Conservation (phyloP, 2,888 invertebrate species). For the Cheilosia pagana region DNA sequence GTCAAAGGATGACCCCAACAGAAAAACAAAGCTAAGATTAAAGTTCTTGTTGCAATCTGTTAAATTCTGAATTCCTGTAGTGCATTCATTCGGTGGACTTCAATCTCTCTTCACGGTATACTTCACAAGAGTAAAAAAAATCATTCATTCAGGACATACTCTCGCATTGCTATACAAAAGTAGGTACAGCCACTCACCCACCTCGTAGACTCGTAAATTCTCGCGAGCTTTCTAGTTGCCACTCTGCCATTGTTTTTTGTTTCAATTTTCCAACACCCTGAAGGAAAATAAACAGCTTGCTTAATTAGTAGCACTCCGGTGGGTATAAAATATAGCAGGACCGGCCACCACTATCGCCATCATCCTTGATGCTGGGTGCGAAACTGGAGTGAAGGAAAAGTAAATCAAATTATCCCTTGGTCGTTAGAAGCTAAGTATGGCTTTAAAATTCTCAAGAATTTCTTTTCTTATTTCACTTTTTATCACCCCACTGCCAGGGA, state of each 20-base stretch:
- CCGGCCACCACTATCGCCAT: not conserved
- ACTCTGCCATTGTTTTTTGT: conserved; percentile 47
- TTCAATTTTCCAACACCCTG: conserved; percentile 64
- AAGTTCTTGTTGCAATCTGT: not conserved
- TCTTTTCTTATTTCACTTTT: conserved; percentile 13
- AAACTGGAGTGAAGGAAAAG: conserved; percentile 45
- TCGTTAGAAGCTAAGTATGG: conserved; percentile 68
- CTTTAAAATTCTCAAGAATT: conserved; percentile 56
- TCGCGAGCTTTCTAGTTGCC: conserved; percentile 47
- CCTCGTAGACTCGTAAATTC: conserved; percentile 52
- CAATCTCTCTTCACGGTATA: conserved; percentile 43
- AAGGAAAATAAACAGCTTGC: conserved; percentile 71
- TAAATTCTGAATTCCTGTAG: conserved; percentile 23
- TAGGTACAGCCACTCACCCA: conserved; percentile 23
- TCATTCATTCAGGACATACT: conserved; percentile 52
- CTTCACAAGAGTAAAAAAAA: conserved; percentile 34
- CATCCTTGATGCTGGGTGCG: conserved; percentile 29
- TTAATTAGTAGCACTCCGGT: conserved; percentile 71
- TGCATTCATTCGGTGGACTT: conserved; percentile 37
- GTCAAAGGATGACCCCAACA: not conserved
- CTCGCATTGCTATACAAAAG: conserved; percentile 4
- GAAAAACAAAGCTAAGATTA: conserved; percentile 5
- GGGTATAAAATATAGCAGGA: conserved; percentile 35
- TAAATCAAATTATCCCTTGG: conserved; percentile 68
- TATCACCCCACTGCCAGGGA: conserved; percentile 24